Percentiles rank a stretch among this genome's conserved stretches.
These are phyloP conservation scores for Loris lydekkerianus DNA, from an alignment of 2,797 vertebrate genomes.

Conservation along the genomic window DNA sequence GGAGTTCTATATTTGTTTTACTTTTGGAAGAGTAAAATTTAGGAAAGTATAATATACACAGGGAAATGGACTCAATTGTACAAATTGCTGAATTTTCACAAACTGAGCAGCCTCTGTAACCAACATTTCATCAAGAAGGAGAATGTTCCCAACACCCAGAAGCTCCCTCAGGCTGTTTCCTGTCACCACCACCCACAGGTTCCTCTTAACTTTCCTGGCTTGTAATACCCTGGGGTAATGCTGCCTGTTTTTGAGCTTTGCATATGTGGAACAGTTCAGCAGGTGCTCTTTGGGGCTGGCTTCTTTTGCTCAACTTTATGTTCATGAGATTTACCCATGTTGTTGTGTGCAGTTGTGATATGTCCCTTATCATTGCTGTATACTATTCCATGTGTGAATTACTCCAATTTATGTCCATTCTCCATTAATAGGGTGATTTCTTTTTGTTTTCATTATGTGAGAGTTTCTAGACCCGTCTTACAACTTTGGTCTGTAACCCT, in stretches of 20 bases:
- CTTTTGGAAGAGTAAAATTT: not conserved
- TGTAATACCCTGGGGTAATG: not conserved
- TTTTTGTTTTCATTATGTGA: not conserved
- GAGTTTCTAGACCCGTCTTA: not conserved
- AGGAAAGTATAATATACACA: not conserved
- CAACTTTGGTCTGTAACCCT: conserved; percentile 19
- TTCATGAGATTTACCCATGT: not conserved
- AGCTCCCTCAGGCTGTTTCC: not conserved
- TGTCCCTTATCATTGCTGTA: not conserved
- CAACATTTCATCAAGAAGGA: not conserved
- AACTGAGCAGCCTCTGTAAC: not conserved
- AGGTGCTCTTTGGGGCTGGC: not conserved
- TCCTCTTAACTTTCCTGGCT: not conserved
- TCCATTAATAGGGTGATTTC: not conserved
- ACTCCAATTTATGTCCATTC: not conserved
- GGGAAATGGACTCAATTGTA: not conserved
- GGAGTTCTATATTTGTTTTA: not conserved
- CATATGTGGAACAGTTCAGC: not conserved
- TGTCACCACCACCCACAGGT: not conserved
- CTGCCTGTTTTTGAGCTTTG: not conserved
- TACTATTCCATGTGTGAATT: not conserved
- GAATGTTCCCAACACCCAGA: not conserved
- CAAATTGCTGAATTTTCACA: not conserved
- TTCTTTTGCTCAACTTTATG: not conserved
- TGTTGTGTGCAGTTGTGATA: not conserved